phyloP scores from a whole-genome alignment of 2,888 invertebrate genomes.

The Deladenus siricidicola region DNA sequence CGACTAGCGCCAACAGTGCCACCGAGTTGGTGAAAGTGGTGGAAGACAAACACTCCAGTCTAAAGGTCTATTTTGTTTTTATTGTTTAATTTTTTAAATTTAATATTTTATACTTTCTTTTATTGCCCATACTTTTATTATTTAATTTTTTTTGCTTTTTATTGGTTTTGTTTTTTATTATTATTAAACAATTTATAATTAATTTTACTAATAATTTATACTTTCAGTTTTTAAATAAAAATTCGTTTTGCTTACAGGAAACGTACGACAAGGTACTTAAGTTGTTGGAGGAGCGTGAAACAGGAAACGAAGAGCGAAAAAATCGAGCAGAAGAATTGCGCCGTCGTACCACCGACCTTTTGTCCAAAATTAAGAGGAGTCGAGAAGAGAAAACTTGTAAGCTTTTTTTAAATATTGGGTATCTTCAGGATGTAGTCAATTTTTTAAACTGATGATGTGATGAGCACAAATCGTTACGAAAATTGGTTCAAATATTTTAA shows the following conservation, averaged over 20 bases:
- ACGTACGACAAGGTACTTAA: conserved; percentile 40
- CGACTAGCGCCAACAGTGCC: conserved; percentile 24
- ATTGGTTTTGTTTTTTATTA: no score
- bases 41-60: conserved; percentile 25
- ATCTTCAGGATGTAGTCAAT: no score
- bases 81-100: no score
- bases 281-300: conserved; percentile 37
- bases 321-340: conserved; percentile 42
- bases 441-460: neutral
- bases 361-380: conserved; percentile 42
- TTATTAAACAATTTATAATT: no score
- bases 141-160: no score
- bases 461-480: neutral
- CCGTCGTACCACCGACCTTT: conserved; percentile 40
- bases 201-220: neutral
- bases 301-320: conserved; percentile 44
- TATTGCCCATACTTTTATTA: no score
- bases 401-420: neutral
- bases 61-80: conserved; percentile 24
- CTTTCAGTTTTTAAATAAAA: conserved; percentile 7
- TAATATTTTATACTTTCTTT: no score
- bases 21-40: conserved; percentile 24
- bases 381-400: conserved; percentile 44
- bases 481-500: neutral
- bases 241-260: conserved; percentile 34